Conservation (phyloP, 1,140 invertebrate species). For the Drosophila fuyamai region DNA sequence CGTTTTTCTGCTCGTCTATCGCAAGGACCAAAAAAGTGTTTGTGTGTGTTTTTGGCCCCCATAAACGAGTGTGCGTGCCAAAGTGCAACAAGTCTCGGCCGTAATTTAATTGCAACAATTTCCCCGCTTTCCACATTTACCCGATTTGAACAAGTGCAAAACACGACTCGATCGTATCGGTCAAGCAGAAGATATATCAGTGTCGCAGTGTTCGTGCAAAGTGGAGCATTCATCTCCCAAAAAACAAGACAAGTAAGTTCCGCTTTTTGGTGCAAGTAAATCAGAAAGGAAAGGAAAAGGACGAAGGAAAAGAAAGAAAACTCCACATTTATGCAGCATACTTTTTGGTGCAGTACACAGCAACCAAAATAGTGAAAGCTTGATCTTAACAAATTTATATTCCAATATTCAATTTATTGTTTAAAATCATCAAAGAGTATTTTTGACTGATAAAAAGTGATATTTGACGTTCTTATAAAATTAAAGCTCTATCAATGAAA, state of each 20-base stretch:
- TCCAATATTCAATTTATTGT: no score
- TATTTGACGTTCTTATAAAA: no score
- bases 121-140: conserved; percentile 7
- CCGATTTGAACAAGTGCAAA: conserved; percentile 17
- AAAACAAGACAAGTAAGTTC: conserved; percentile 7
- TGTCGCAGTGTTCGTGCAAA: conserved; percentile 18
- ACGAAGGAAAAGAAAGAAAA: neutral
- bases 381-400: neutral
- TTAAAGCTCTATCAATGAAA: no score
- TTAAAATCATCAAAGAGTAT: no score
- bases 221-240: conserved; percentile 5
- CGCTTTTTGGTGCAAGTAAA: conserved; percentile 17
- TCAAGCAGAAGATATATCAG: conserved; percentile 13
- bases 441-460: no score
- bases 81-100: conserved; percentile 62
- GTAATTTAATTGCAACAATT: conserved; percentile 43
- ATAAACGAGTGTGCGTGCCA: conserved; percentile 12
- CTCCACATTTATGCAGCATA: conserved; percentile 16
- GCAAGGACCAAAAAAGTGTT: conserved; percentile 12
- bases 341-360: conserved; percentile 6
- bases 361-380: neutral
- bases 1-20: conserved; percentile 32
- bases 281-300: neutral
- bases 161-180: neutral
- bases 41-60: conserved; percentile 8